Percentiles rank a stretch among this genome's conserved stretches.
Conservation (phyloP, 2,113 vertebrate genomes). For the Pachyramphus minor region DNA sequence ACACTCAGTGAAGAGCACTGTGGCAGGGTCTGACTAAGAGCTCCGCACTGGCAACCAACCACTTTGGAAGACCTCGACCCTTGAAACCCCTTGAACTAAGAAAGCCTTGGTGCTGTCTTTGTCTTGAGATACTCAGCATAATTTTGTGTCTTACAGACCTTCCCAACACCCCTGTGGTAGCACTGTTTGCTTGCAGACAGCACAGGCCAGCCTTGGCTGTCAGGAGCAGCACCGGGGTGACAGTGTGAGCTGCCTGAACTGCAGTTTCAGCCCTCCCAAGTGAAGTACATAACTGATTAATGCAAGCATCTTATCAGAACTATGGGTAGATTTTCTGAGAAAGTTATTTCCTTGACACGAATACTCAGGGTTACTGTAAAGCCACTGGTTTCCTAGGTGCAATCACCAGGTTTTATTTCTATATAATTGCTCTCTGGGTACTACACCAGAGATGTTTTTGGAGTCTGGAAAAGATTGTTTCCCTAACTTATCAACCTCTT, state of each 20-base stretch:
- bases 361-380: neutral
- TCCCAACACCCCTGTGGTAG: accelerated
- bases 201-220: accelerated
- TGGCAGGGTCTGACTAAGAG: neutral
- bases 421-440: neutral
- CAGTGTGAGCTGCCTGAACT: neutral
- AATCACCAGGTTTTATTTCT: neutral
- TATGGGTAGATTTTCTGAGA: neutral
- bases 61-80: neutral
- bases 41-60: neutral
- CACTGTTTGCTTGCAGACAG: neutral
- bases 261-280: neutral
- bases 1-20: accelerated
- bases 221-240: accelerated
- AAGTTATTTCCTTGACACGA: neutral
- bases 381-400: neutral
- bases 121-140: neutral
- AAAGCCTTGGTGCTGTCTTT: neutral
- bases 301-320: neutral
- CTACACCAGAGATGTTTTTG: neutral
- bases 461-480: neutral
- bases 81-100: neutral
- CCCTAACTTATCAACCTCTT: neutral
- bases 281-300: neutral
- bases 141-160: neutral